Evolutionary conservation across 2,888 invertebrate species (phyloP).

Genomic region (Hemaris fuciformis): DNA sequence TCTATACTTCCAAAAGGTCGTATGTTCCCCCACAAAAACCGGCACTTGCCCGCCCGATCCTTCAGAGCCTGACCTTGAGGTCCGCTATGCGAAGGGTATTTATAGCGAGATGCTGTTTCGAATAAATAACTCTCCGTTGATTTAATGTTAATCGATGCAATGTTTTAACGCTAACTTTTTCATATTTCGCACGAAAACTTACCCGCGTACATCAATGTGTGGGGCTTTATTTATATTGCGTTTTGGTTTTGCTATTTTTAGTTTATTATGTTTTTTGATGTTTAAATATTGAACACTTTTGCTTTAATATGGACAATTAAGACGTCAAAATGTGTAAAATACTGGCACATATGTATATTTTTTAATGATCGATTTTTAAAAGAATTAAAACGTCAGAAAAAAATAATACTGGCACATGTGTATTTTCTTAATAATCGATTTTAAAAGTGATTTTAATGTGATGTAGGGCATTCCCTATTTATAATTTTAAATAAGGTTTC

Average conservation of each 20-base stretch:
- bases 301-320: too few relatives aligned
- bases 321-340: too few relatives aligned
- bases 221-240: too few relatives aligned
- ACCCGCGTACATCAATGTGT: not conserved
- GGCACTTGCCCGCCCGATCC: not conserved
- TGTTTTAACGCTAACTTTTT: constrained; percentile 6
- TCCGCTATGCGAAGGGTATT: not conserved
- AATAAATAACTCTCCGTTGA: constrained; percentile 1
- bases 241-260: not conserved
- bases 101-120: not conserved
- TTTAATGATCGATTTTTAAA: too few relatives aligned
- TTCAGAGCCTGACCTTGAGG: constrained; percentile 1
- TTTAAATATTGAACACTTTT: too few relatives aligned
- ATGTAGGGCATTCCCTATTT: too few relatives aligned
- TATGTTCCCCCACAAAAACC: not conserved
- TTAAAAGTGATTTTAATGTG: too few relatives aligned
- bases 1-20: not conserved
- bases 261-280: not conserved
- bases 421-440: too few relatives aligned
- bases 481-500: too few relatives aligned
- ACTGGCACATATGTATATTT: too few relatives aligned
- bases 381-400: too few relatives aligned
- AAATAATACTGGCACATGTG: too few relatives aligned
- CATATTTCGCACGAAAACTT: not conserved
- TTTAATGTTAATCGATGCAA: constrained; percentile 10